Percentiles rank a stretch among this genome's conserved stretches.
These are phyloP conservation scores for Sceloporus tristichus DNA, from an alignment of 2,113 vertebrate genomes.

Conservation along the genomic window DNA sequence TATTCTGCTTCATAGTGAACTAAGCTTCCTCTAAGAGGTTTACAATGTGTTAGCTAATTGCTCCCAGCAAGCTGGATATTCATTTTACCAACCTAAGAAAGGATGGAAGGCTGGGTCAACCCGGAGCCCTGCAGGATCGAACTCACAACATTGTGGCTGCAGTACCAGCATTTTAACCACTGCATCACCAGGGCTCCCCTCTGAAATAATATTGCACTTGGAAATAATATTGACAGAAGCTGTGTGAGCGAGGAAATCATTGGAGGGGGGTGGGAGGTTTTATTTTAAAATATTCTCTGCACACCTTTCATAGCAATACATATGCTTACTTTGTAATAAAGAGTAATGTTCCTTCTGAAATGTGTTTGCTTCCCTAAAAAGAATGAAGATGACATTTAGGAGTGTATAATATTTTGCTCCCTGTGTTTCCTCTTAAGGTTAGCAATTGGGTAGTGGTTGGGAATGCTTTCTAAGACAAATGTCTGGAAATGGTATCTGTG, in stretches of 20 bases:
- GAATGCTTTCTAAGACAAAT: rapidly evolving
- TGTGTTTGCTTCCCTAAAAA: neutral
- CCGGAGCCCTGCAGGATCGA: too few species aligned
- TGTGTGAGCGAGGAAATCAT: neutral
- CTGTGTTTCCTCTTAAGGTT: rapidly evolving
- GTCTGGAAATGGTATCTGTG: neutral
- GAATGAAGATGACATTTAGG: neutral
- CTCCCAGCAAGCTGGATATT: too few species aligned
- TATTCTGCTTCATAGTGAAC: too few species aligned
- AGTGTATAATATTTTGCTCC: rapidly evolving
- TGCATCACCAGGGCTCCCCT: too few species aligned
- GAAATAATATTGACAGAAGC: neutral
- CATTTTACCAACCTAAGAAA: too few species aligned
- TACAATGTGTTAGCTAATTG: too few species aligned
- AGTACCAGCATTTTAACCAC: too few species aligned
- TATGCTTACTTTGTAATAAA: constrained; percentile 30
- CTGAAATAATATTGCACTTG: too few species aligned
- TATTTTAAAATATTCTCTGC: neutral
- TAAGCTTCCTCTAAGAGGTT: too few species aligned
- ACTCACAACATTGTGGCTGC: too few species aligned
- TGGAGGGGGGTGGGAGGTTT: too few species aligned
- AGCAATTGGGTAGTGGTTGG: neutral
- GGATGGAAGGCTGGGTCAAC: too few species aligned
- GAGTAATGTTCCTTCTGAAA: neutral
- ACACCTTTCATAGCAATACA: neutral